These are phyloP conservation scores for Callyntrura guangdongensis DNA, from an alignment of 2,888 invertebrate species.

Conservation along the genomic window DNA sequence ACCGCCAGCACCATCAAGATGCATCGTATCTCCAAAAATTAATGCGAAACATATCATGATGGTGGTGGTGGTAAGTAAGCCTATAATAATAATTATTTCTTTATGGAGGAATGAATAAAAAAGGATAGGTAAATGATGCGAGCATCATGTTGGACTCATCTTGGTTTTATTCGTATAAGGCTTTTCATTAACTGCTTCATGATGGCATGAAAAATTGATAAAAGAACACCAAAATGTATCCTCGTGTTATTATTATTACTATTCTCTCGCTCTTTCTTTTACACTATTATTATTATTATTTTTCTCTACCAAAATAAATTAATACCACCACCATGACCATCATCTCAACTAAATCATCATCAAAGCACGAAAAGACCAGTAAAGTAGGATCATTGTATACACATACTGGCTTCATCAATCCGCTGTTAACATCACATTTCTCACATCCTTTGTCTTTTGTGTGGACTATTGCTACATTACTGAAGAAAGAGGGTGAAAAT, in stretches of 20 bases:
- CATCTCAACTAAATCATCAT: conserved; percentile 10
- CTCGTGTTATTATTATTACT: conserved; percentile 5
- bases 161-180: not conserved
- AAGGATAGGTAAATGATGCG: not conserved
- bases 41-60: conserved; percentile 26
- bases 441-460: conserved; percentile 57
- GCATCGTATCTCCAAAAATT: not conserved
- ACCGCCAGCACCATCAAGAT: not conserved
- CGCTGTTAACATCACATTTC: conserved; percentile 53
- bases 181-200: conserved; percentile 50
- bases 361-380: conserved; percentile 36
- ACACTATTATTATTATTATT: not conserved
- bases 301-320: conserved; percentile 33
- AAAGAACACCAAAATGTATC: conserved; percentile 23
- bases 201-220: conserved; percentile 55
- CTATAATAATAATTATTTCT: conserved; percentile 45
- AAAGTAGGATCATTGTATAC: conserved; percentile 22
- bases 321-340: conserved; percentile 7
- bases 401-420: no score
- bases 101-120: conserved; percentile 39
- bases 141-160: not conserved
- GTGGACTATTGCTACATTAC: not conserved
- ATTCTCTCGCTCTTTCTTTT: conserved; percentile 16
- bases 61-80: not conserved
- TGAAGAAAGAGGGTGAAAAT: not conserved